phyloP scores from a whole-genome alignment of 2,888 invertebrate genomes.

The Monochamus alternatus region DNA sequence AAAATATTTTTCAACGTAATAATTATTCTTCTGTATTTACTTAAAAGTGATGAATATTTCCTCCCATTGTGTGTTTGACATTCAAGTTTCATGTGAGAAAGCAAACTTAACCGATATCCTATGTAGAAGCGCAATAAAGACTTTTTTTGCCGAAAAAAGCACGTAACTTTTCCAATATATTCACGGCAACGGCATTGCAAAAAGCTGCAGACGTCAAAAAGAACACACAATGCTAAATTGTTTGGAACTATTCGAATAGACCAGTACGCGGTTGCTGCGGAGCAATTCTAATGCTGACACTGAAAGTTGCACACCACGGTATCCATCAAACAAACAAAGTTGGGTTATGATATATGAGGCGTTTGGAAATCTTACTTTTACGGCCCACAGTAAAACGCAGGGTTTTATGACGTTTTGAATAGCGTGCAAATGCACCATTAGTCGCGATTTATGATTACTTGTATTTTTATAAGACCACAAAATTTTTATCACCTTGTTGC shows the following conservation, averaged over 20 bases:
- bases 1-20: too few species aligned
- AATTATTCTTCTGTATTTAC: too few species aligned
- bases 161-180: constrained; percentile 23
- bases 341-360: background rate
- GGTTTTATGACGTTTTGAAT: background rate
- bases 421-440: background rate
- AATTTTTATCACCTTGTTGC: too few species aligned
- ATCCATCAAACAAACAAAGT: background rate
- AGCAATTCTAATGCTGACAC: background rate
- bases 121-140: background rate
- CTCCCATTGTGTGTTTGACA: too few species aligned
- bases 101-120: too few species aligned
- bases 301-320: background rate
- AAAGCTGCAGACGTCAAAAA: constrained; percentile 12
- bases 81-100: too few species aligned
- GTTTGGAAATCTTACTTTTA: background rate
- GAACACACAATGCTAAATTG: constrained; percentile 8
- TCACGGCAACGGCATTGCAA: background rate
- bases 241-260: constrained; percentile 13
- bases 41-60: too few species aligned
- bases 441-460: too few species aligned
- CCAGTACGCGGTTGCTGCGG: background rate
- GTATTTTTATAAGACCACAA: too few species aligned
- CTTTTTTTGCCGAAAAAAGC: background rate
- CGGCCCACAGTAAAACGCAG: background rate